Base-by-base conservation (phyloP, 2,113 vertebrate species). In the Albula glossodonta region DNA sequence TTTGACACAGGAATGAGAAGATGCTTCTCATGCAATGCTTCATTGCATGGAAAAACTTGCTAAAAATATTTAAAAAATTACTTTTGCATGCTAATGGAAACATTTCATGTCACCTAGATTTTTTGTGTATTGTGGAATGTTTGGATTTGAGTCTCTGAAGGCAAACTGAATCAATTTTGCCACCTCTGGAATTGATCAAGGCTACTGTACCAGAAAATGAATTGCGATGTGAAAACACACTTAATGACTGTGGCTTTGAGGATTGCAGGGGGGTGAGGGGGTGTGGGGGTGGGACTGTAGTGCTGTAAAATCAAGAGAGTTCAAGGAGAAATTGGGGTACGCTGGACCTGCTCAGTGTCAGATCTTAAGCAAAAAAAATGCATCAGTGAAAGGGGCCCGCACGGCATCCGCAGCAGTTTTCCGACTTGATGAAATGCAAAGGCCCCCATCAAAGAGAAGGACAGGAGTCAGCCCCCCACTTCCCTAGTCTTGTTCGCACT, bases 401-500 rank as follows among this genome's bases (percentile, higher is more conserved):
- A 63, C 53, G 53, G 7, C 53, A 13, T 19, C n/a, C 74, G 9
- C 19, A 15, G 77, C 77, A 49, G 25, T 31, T 31, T 19, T 60
- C 25, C 80, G 48, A 81, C 22, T 8, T 74, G 53, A 82, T 56
- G 87, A 63, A 17, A 77, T 51, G 25, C 50, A 3, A 13, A 25
- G 25, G 22, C 50, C 41, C 51, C 11, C 51, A 88, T 84, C 88
- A 87, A 79, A 84, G 51, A 80, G 25, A 85, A 77, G 48, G 81
- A 81, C 17, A 22, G 85, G 85, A 90, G 87, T 88, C 86, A 86
- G 85, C 84, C 88, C n/a, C 9, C n/a, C 50, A 83, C 83, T 63
- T 79, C 78, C 85, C 87, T 51, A 25, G 82, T 87, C 85, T 87
- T 90, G 83, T 91, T 93, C 90, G 86, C 85, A 89, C 82, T 88